Base-by-base conservation (phyloP, 2,888 invertebrate species). In the Strigamia crassipes region DNA sequence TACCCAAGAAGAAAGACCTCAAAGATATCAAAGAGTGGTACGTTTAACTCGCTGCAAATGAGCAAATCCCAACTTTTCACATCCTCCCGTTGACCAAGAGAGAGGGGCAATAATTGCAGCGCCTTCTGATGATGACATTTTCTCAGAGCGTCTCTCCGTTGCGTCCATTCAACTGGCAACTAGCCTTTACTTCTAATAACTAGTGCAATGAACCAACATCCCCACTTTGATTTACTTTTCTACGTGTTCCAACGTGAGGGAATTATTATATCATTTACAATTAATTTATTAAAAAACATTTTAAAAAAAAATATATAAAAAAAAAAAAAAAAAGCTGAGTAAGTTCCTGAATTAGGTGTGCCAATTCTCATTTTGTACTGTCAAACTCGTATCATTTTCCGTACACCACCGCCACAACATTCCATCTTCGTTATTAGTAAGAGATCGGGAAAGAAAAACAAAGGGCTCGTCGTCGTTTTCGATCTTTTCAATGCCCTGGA, bases 1-100 rank as follows among this genome's bases (percentile, higher is more conserved):
- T 84, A 73, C 85, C 86, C 73, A 86, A 86, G 81, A 86, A 86
- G 84, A 86, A 86, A 83, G 85, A 85, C 73, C 84, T 92, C 84
- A 95, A 95, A 91, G 95, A 96, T 88, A 94, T 96, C 87, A 96
- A 96, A 90, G 96, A 96, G 91, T 96, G 96, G 96, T 96, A 96
- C 89, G 96, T 96, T 89, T 96, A 93, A 38, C 78, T 78, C 31
- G 61, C 1, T 66, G 21, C 18, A 66, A 27, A 27, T 27, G 27
- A 27, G 27, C 27, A 27, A 27, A 46, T 18, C 61, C 21, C 21
- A 66, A 12, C 18, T 23, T 66, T 66, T 66, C 21, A 5, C 5
- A 66, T 66, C 61, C 61, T 66, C 61, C 61, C 61, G 23, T 66
- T n/a, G 46, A 46, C 46, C 21, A 66, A 66, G 61, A 66, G 46